Percentiles rank a stretch among this genome's conserved stretches.
phyloP scores from a whole-genome alignment of 2,113 vertebrate genomes.

The Anthoscopus minutus region DNA sequence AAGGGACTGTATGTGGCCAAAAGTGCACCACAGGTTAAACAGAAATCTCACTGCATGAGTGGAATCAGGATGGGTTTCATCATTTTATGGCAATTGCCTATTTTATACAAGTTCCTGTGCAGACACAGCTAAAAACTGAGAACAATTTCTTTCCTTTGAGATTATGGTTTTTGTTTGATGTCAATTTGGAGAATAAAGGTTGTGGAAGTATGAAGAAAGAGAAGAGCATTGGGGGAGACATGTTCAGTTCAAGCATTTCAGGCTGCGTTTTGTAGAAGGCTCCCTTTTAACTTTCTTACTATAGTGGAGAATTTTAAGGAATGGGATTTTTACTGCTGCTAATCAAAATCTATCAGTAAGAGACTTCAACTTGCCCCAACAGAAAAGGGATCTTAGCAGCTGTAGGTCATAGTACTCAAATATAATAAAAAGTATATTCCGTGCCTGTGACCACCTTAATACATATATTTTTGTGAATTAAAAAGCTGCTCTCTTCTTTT shows the following conservation, averaged over 20 bases:
- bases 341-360: neutral
- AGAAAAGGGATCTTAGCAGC: neutral
- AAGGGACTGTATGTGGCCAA: neutral
- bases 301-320: neutral
- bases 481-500: neutral
- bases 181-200: neutral
- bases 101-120: neutral
- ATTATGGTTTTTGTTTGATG: neutral
- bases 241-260: neutral
- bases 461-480: neutral
- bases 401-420: neutral
- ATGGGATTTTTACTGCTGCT: neutral
- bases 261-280: neutral
- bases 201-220: neutral
- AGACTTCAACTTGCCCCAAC: neutral
- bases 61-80: neutral
- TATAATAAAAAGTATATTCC: neutral
- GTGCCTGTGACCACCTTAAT: neutral
- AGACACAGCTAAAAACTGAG: neutral
- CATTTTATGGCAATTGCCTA: neutral
- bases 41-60: neutral
- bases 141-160: neutral
- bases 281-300: neutral
- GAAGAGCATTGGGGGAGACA: neutral
- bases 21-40: neutral